Base-by-base conservation (phyloP, 2,113 vertebrate genomes). In the Stigmatopora nigra region DNA sequence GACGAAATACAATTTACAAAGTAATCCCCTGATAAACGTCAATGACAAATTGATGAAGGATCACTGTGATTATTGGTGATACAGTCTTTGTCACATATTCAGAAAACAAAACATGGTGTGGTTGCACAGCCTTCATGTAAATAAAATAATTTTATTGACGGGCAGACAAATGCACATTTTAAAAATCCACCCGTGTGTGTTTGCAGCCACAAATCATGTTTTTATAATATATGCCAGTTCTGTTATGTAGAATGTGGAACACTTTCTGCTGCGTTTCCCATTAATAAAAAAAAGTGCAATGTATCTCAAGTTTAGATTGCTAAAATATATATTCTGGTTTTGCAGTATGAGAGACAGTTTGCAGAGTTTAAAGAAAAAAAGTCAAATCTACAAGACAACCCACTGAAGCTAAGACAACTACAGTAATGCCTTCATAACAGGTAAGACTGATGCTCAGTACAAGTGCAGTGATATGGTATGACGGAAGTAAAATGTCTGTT, bases 301-400 rank as follows among this genome's bases (percentile, higher is more conserved):
- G 6, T 41, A 41, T 8, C 6, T 41, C 7, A 41, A 41, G 38
- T 41, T 41, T 41, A 7, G 38, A 41, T 10, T 41, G 49, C n/a
- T 65, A 45, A 62, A 49, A 57, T 15, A 51, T 38, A 61, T 19
- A 48, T 1, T 64, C 2, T 74, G 45, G 72, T n/a, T 60, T 20
- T 58, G 36, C 78, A 98, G 96, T 90, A 91, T 81, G 92, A 95
- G 87, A 93, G 87, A 44, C 53, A 93, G 86, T 84, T 92, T 70
- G 70, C 73, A 46, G 94, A 95, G 53, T 85, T 92, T 73, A 92
- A 89, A 77, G 93, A 96, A 80, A 92, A 94, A 83, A 88, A 31
- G 25, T 31, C 90, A 35, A 79, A 51, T 36, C 93, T 98, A 45
- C 94, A 97, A 90, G 67, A 59, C 90, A 91, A 12, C 89, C 98